Conservation (phyloP, 1,140 invertebrate genomes). For the Drosophila busckii region DNA sequence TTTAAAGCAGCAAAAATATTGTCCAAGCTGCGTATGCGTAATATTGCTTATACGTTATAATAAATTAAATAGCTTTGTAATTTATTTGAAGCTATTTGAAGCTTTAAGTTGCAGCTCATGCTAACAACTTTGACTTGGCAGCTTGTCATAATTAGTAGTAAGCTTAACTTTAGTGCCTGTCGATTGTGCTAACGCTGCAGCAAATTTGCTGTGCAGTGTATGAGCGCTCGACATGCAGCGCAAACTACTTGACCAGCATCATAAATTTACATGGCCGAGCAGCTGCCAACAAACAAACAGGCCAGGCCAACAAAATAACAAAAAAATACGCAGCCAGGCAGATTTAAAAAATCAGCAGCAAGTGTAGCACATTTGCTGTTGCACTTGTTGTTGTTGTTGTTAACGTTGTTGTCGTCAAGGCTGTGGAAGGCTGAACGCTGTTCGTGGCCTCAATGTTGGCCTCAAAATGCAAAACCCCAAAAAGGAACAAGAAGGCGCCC, state of each 20-base stretch:
- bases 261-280: slow-evolving; percentile 71
- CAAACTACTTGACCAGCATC: slow-evolving; percentile 64
- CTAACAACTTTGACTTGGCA: no score
- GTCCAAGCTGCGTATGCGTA: no score
- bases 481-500: slow-evolving; percentile 66
- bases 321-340: background rate
- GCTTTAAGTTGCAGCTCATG: no score
- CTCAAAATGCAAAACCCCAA: slow-evolving; percentile 78
- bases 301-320: slow-evolving; percentile 13
- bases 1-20: no score
- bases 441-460: slow-evolving; percentile 78
- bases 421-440: slow-evolving; percentile 41
- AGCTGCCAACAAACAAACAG: slow-evolving; percentile 52
- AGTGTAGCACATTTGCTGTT: no score
- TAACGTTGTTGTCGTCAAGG: slow-evolving; percentile 16
- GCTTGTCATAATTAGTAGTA: no score
- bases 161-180: background rate
- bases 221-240: slow-evolving; percentile 24
- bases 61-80: no score
- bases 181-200: no score
- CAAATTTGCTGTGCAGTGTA: no score
- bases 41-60: no score
- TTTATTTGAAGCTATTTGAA: no score
- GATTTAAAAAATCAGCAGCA: background rate
- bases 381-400: no score